Conservation (phyloP, 2,113 vertebrate species). For the Chlorodrepanis virens region DNA sequence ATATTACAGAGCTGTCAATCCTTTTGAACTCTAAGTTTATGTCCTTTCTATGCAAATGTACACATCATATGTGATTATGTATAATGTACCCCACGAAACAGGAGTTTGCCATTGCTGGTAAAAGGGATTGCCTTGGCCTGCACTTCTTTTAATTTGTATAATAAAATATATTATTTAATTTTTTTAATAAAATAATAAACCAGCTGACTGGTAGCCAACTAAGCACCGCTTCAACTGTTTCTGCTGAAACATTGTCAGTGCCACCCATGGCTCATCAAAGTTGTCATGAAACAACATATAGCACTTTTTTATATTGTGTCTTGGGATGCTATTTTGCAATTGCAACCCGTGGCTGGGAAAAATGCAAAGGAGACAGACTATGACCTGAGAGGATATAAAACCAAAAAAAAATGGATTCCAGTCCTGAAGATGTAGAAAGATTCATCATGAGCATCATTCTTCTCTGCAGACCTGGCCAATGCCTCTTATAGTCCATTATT, state of each 20-base stretch:
- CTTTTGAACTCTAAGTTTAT: neutral
- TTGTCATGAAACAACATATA: neutral
- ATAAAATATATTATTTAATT: neutral
- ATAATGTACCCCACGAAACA: neutral
- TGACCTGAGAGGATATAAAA: neutral
- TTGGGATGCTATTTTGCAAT: rapidly evolving
- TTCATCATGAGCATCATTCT: neutral
- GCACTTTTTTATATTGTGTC: neutral
- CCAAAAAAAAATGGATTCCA: neutral
- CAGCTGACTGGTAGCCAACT: neutral
- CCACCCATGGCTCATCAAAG: neutral
- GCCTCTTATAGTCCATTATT: neutral
- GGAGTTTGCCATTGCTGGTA: neutral
- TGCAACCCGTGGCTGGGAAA: neutral
- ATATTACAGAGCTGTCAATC: neutral
- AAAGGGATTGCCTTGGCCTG: neutral
- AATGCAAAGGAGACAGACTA: neutral
- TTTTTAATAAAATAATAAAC: neutral
- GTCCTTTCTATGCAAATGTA: neutral
- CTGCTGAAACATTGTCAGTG: neutral
- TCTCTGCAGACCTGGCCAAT: neutral
- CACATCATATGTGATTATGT: neutral
- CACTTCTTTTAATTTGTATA: neutral
- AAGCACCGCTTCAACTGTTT: neutral
- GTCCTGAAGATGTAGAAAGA: neutral